Evolutionary conservation across 2,888 invertebrate genomes (phyloP).

Genomic region (Erpobdella octoculata): DNA sequence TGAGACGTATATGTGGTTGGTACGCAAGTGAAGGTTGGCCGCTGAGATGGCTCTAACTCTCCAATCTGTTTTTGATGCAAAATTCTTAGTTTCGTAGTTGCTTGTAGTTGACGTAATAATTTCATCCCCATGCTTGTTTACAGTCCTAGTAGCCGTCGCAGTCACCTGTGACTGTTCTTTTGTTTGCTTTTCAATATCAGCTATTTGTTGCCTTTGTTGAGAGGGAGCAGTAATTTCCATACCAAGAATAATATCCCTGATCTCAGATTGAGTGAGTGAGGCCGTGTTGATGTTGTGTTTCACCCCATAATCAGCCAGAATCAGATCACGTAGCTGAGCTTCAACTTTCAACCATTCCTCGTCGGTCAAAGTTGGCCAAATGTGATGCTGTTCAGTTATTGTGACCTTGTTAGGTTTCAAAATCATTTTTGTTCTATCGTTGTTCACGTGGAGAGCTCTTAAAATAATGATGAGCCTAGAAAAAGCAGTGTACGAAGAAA

Average conservation of each 20-base stretch:
- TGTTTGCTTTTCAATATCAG: constrained; percentile 98
- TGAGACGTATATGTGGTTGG: constrained; percentile 97
- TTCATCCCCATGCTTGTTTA: constrained; percentile 99
- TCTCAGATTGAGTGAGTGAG: constrained; percentile 95
- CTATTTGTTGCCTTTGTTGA: constrained; percentile 96
- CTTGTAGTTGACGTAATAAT: constrained; percentile 97
- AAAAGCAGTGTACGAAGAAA: constrained; percentile 97
- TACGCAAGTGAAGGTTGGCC: constrained; percentile 88
- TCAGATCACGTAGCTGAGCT: constrained; percentile 92
- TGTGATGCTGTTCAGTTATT: constrained; percentile 96
- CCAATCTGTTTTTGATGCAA: constrained; percentile 98
- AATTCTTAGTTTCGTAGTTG: constrained; percentile 93
- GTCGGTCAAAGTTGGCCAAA: constrained; percentile 94
- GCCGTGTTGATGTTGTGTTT: constrained; percentile 98
- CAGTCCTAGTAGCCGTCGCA: constrained; percentile 92
- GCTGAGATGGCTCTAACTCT: constrained; percentile 91
- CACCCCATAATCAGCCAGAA: constrained; percentile 97
- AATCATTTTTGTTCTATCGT: constrained; percentile 96
- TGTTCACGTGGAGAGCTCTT: constrained; percentile 93
- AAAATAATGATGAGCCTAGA: constrained; percentile 91
- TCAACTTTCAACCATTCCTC: constrained; percentile 99
- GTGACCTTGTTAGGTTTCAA: constrained; percentile 98
- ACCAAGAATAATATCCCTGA: constrained; percentile 94
- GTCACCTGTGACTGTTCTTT: constrained; percentile 94
- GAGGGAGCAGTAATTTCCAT: constrained; percentile 99